A percentile compares a stretch with the other conserved stretches of the same genome.
Conservation (phyloP, 2,888 invertebrate species). For the Pseudanteris insignis region DNA sequence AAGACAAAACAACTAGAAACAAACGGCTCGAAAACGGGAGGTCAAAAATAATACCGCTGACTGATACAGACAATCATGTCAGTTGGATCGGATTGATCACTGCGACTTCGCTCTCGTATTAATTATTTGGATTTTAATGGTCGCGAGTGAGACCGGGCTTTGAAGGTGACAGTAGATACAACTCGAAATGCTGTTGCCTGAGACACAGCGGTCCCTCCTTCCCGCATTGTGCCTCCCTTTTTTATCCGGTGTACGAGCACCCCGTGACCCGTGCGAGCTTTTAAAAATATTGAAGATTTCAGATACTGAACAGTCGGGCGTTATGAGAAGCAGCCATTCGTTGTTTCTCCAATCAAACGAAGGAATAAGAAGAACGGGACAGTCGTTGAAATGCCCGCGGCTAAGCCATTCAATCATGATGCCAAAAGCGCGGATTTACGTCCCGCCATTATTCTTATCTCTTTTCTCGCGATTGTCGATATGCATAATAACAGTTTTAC, state of each 20-base stretch:
- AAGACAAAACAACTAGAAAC: no score
- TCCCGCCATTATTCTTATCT: constrained; percentile 28
- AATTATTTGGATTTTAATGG: constrained; percentile 67
- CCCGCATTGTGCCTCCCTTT: constrained; percentile 42
- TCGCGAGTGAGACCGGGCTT: constrained; percentile 58
- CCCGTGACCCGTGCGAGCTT: constrained; percentile 56
- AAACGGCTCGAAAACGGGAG: no score
- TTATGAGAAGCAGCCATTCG: constrained; percentile 47
- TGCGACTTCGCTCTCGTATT: constrained; percentile 64
- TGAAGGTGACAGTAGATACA: constrained; percentile 57
- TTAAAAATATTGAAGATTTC: constrained; percentile 67
- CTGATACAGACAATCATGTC: constrained; percentile 61
- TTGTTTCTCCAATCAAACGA: constrained; percentile 51
- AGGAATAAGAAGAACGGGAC: constrained; percentile 43
- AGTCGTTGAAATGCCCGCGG: constrained; percentile 58
- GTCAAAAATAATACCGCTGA: constrained; percentile 9
- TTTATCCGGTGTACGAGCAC: constrained; percentile 39
- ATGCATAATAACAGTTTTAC: constrained; percentile 20
- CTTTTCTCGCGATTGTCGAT: constrained; percentile 15
- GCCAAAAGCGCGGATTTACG: constrained; percentile 45
- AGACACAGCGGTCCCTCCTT: constrained; percentile 32
- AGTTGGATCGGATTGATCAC: constrained; percentile 62
- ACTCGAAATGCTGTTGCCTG: constrained; percentile 50
- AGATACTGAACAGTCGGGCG: constrained; percentile 57
- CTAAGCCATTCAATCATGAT: constrained; percentile 65